These are phyloP conservation scores for Laticauda colubrina DNA, from an alignment of 2,113 vertebrate species.

Conservation along the genomic window DNA sequence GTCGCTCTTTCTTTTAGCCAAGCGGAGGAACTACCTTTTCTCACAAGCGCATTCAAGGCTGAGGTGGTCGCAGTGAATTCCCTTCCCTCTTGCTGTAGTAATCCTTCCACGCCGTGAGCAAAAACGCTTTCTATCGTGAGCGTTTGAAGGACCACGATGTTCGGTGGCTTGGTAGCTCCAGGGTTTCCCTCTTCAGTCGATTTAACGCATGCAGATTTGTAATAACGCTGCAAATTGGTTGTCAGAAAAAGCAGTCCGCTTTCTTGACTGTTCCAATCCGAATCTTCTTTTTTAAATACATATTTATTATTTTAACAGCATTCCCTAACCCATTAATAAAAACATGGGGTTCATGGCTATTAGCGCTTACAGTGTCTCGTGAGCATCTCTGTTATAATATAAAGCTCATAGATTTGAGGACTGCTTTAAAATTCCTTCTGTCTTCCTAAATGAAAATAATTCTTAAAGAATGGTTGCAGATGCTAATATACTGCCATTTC, in stretches of 20 bases:
- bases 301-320: not conserved
- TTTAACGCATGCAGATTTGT: not conserved
- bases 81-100: not conserved
- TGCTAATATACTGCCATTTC: not conserved
- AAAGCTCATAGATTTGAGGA: not conserved
- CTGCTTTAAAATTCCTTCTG: not conserved
- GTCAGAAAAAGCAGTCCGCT: not conserved
- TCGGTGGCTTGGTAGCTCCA: not conserved
- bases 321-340: not conserved
- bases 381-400: not conserved
- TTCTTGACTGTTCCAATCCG: not conserved
- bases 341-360: not conserved
- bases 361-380: not conserved
- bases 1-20: not conserved
- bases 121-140: not conserved
- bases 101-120: not conserved
- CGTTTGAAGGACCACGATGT: not conserved
- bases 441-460: not conserved
- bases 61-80: not conserved
- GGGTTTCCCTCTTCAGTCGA: not conserved
- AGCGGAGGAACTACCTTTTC: not conserved
- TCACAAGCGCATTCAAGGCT: not conserved
- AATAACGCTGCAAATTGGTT: not conserved
- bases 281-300: too few species aligned
- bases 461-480: not conserved